phyloP scores from a whole-genome alignment of 2,888 invertebrate species.

The Yponomeuta malinellus region DNA sequence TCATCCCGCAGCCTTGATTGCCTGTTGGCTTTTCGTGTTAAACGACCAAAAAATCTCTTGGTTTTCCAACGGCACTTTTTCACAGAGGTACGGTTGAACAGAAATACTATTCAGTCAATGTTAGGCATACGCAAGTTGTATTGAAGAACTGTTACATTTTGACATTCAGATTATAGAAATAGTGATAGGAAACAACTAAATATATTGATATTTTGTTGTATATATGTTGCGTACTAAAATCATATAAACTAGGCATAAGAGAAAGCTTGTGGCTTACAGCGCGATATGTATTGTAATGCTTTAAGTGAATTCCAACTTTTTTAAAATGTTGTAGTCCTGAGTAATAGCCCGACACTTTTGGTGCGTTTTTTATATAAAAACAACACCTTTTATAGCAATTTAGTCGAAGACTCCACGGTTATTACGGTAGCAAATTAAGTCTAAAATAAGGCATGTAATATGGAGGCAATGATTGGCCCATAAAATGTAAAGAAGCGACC shows the following conservation, averaged over 20 bases:
- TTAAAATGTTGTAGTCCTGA: not conserved
- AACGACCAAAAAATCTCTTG: constrained; percentile 5
- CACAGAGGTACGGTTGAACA: not conserved
- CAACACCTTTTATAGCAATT: not conserved
- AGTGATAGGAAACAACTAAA: too few relatives aligned
- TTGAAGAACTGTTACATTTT: too few relatives aligned
- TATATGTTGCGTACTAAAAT: too few relatives aligned
- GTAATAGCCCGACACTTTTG: not conserved
- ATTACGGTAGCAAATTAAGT: constrained; percentile 1
- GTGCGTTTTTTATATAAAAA: not conserved
- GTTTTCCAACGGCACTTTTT: not conserved
- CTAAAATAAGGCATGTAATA: not conserved
- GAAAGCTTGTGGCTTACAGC: too few relatives aligned
- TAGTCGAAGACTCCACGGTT: not conserved
- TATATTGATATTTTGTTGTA: too few relatives aligned
- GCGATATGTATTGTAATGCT: too few relatives aligned
- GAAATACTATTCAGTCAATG: not conserved
- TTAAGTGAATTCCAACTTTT: too few relatives aligned
- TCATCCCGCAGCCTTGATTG: constrained; percentile 18
- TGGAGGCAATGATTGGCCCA: constrained; percentile 5
- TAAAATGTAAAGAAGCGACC: constrained; percentile 9
- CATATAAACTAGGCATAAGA: too few relatives aligned
- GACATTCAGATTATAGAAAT: too few relatives aligned
- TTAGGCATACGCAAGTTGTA: too few relatives aligned
- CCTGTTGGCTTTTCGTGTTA: constrained; percentile 17